Evolutionary conservation across 1,140 invertebrate genomes (phyloP).

Genomic region (Gonioctena quinquepunctata): DNA sequence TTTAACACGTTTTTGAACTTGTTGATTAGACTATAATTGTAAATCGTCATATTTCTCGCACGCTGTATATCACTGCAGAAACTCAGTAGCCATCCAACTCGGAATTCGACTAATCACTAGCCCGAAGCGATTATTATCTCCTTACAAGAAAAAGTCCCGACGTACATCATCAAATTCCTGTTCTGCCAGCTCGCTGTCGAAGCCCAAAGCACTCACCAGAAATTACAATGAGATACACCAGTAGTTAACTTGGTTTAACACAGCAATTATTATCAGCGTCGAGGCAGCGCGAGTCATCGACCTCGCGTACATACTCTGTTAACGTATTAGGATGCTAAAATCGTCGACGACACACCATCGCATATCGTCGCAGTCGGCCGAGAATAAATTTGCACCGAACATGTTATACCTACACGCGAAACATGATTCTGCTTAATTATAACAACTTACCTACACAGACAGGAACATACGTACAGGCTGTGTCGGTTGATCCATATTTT

Average conservation of each 20-base stretch:
- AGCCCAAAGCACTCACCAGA: too few relatives aligned
- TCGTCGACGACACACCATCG: constrained; percentile 20
- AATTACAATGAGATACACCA: background rate
- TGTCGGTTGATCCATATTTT: background rate
- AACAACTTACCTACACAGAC: constrained; percentile 37
- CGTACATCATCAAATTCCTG: too few relatives aligned
- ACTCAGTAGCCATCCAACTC: too few relatives aligned
- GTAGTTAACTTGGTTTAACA: constrained; percentile 22
- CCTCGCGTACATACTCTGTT: constrained; percentile 12
- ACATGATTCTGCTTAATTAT: constrained; percentile 41
- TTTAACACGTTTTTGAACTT: too few relatives aligned
- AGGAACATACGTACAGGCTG: background rate
- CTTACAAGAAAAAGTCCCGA: too few relatives aligned
- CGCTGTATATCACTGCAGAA: too few relatives aligned
- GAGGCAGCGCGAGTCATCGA: constrained; percentile 17
- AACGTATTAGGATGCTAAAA: constrained; percentile 35
- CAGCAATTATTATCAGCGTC: constrained; percentile 20
- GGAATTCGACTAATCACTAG: too few relatives aligned
- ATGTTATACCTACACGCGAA: constrained; percentile 39
- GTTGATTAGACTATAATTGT: too few relatives aligned
- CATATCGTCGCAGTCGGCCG: background rate
- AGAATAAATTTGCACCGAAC: constrained; percentile 43
- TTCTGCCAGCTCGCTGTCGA: too few relatives aligned
- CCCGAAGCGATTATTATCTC: too few relatives aligned
- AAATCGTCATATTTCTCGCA: too few relatives aligned